Percentiles rank a stretch among this genome's conserved stretches.
These are phyloP conservation scores for Eupithecia exiguata DNA, from an alignment of 2,888 invertebrate genomes.

Conservation along the genomic window DNA sequence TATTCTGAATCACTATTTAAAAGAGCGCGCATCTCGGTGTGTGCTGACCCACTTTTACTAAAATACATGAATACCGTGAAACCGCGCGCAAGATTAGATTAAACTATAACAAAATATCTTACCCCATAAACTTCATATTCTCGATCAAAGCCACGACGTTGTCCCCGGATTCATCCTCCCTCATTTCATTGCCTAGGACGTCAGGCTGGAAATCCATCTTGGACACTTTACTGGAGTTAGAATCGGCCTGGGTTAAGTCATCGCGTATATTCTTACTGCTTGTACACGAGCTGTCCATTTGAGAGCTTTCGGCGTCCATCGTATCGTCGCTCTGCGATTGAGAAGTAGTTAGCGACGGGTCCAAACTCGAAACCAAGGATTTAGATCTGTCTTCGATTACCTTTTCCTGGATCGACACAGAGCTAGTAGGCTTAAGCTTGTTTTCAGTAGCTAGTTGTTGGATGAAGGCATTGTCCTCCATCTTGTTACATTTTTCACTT, in stretches of 20 bases:
- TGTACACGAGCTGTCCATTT: slow-evolving; percentile 52
- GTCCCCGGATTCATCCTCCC: slow-evolving; percentile 52
- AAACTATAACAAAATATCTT: slow-evolving; percentile 41
- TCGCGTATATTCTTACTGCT: slow-evolving; percentile 55
- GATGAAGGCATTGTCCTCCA: not conserved
- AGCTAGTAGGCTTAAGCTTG: not conserved
- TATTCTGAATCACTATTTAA: too few species aligned
- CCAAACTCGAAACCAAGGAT: not conserved
- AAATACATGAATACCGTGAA: not conserved
- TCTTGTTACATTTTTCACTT: not conserved
- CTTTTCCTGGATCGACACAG: not conserved
- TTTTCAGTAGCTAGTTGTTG: not conserved
- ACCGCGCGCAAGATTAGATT: not conserved
- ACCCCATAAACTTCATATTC: slow-evolving; percentile 75
- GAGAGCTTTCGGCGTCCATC: slow-evolving; percentile 39
- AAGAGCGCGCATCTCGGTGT: too few species aligned
- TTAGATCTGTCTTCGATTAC: not conserved
- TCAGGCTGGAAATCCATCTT: slow-evolving; percentile 52
- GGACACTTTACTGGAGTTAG: slow-evolving; percentile 6
- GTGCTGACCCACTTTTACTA: too few species aligned
- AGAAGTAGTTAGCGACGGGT: slow-evolving; percentile 12
- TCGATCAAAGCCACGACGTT: slow-evolving; percentile 69
- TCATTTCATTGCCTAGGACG: slow-evolving; percentile 28
- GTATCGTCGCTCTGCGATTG: not conserved
- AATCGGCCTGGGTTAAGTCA: slow-evolving; percentile 12